Conservation (phyloP, 2,113 vertebrate genomes). For the Chitala chitala region DNA sequence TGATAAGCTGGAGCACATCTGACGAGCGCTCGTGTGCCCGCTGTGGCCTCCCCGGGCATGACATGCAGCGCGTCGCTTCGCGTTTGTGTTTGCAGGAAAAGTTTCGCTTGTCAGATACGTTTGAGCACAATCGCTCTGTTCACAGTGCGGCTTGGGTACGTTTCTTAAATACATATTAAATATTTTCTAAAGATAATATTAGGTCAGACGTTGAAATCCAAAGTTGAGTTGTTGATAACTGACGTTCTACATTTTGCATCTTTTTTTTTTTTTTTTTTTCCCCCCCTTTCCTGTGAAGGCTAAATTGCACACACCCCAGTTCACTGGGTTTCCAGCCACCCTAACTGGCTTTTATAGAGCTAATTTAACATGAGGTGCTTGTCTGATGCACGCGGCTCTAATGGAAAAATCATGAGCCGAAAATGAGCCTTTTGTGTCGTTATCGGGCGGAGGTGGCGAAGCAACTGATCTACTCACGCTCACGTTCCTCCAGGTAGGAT, state of each 20-base stretch:
- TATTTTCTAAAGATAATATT: neutral
- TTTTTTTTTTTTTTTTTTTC: too few species aligned
- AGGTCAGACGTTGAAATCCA: neutral
- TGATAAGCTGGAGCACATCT: constrained; percentile 32
- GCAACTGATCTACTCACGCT: neutral
- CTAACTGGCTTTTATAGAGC: constrained; percentile 63
- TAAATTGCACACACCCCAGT: constrained; percentile 50
- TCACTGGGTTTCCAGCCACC: constrained; percentile 59
- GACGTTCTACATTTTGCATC: neutral
- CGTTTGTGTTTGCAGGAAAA: constrained; percentile 13
- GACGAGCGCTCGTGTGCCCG: constrained; percentile 22
- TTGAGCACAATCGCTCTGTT: too few species aligned
- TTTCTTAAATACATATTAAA: neutral
- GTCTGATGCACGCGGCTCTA: constrained; percentile 57
- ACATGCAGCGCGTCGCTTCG: constrained; percentile 25
- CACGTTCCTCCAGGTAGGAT: neutral
- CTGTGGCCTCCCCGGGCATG: constrained; percentile 18
- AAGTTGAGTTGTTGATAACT: neutral
- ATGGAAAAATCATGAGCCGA: constrained; percentile 53
- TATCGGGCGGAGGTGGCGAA: constrained; percentile 37
- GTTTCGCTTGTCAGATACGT: too few species aligned
- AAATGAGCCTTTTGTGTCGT: constrained; percentile 45
- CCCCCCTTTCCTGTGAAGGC: too few species aligned
- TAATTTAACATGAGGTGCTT: constrained; percentile 57
- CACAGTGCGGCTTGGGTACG: too few species aligned